Evolutionary conservation across 2,888 invertebrate genomes (phyloP).

Genomic region (Drosophila ustulata): DNA sequence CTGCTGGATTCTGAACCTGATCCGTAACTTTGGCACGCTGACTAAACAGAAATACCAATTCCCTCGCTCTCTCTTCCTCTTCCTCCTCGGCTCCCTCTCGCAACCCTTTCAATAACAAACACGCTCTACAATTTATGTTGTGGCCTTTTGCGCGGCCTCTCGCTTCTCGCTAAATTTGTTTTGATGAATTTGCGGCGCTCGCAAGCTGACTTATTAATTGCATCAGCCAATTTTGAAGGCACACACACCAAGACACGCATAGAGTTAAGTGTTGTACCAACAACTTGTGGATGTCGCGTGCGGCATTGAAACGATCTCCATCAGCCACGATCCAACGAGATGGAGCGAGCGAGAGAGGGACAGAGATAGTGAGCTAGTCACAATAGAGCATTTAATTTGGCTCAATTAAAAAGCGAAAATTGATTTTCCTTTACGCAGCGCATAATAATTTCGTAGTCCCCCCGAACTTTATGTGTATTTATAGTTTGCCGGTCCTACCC

Average conservation of each 20-base stretch:
- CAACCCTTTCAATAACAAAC: constrained; percentile 1
- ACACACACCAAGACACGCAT: constrained; percentile 9
- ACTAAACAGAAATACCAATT: constrained; percentile 13
- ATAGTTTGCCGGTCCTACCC: constrained; percentile 38
- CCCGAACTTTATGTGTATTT: constrained; percentile 29
- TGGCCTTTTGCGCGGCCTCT: constrained; percentile 46
- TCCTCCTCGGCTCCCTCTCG: background rate
- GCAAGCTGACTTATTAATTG: constrained; percentile 60
- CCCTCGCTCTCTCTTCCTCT: too few relatives aligned
- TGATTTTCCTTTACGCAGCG: constrained; percentile 32
- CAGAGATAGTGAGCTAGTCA: background rate
- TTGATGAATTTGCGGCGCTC: constrained; percentile 52
- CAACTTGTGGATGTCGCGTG: constrained; percentile 37
- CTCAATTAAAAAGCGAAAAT: constrained; percentile 35
- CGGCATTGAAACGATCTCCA: constrained; percentile 41
- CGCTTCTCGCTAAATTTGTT: constrained; percentile 17
- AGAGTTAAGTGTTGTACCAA: constrained; percentile 16
- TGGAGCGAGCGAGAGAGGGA: background rate
- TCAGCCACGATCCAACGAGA: constrained; percentile 1
- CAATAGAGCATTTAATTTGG: background rate
- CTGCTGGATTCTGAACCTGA: constrained; percentile 10
- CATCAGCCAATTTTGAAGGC: constrained; percentile 60
- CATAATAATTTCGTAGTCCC: constrained; percentile 14
- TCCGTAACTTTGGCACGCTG: constrained; percentile 9
- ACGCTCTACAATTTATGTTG: constrained; percentile 12